Percentiles rank a stretch among this genome's conserved stretches.
phyloP scores from a whole-genome alignment of 2,113 vertebrate species.

The Puffinus mauretanicus region DNA sequence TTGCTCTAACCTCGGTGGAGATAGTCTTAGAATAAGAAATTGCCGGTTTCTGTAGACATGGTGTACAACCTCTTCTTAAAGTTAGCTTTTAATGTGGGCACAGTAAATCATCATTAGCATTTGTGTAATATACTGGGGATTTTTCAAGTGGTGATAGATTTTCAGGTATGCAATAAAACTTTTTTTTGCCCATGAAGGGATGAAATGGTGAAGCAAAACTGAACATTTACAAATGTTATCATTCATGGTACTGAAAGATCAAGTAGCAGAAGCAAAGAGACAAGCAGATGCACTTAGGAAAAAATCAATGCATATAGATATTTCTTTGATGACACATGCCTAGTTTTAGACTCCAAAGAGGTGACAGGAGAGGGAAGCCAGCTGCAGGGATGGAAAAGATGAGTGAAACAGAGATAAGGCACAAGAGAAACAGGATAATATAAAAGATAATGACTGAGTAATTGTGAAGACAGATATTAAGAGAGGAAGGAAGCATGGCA shows the following conservation, averaged over 20 bases:
- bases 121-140: not conserved
- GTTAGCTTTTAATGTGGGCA: conserved; percentile 6
- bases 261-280: conserved; percentile 36
- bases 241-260: conserved; percentile 1
- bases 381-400: conserved; percentile 34
- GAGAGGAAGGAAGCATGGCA: conserved; percentile 23
- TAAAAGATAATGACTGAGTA: conserved; percentile 26
- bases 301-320: conserved; percentile 22
- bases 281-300: conserved; percentile 9
- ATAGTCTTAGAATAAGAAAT: conserved; percentile 10
- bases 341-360: conserved; percentile 30
- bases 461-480: conserved; percentile 42
- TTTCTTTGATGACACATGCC: conserved; percentile 27
- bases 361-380: conserved; percentile 3
- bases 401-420: conserved; percentile 28
- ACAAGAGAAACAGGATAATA: conserved; percentile 17
- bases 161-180: not conserved
- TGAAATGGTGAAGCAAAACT: not conserved
- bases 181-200: not conserved
- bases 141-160: not conserved
- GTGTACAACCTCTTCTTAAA: not conserved
- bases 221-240: not conserved
- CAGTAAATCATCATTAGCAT: not conserved
- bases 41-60: not conserved
- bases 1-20: not conserved